Evolutionary conservation across 2,888 invertebrate genomes (phyloP), one percentile per base, ranked within the genome.

Genomic region (Lasioglossum calceatum): DNA sequence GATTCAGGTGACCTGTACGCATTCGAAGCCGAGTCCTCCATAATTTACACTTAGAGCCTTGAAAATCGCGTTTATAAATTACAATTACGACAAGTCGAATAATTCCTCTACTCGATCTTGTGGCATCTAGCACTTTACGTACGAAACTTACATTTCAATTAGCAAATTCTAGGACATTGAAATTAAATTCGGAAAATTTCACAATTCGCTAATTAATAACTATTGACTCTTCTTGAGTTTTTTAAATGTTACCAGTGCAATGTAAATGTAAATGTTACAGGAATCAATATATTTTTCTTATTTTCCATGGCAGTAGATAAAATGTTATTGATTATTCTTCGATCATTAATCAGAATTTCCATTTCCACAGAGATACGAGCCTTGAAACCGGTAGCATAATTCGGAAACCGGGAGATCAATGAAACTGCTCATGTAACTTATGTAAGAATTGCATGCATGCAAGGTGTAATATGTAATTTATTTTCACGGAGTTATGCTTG

Each of bases 1-100:
- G 67, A 39, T 39, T 70, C 67, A 70, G 36, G 67, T 70, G 67
- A 70, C 67, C 36, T 10, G 67, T 70, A 23, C 23, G 67, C 67
- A 19, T 10, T 70, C 36, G 32, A 32, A 32, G 4, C 23, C 67
- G 36, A 70, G 36, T 70, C 67, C 10, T 36, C 36, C 67, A 70
- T 70, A 70, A 70, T 70, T 70, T 70, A 39, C 67, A 10, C 23
- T 39, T 4, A 10, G 36, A 70, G 7, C 32, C 64, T 64, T 64
- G 32, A 64, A 12, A 44, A 32, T 64, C 16, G 4, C 64, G 64
- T 64, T 64, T 64, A 32, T 64, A 16, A 64, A 32, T 64, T 64
- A 64, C 64, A 16, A 64, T 32, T 64, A 64, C 19, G 8, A 27
- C 27, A 7, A 32, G 32, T 64, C 64, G 64, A 19, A 7, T 64